Evolutionary conservation across 2,797 vertebrate species (phyloP), one percentile per base, ranked within the genome.

Genomic region (Argyrosomus regius): DNA sequence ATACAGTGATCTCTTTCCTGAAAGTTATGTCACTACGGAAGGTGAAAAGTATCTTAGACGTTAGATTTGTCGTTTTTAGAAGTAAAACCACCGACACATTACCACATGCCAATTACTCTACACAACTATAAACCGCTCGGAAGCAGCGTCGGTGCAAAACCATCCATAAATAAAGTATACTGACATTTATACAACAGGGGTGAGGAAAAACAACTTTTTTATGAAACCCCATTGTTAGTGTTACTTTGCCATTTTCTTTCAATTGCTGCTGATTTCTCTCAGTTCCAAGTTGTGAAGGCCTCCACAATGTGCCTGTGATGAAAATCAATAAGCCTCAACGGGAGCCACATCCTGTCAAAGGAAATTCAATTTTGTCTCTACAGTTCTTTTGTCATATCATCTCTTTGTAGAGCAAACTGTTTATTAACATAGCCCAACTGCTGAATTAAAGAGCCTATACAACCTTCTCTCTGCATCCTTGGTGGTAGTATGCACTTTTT

Each of bases 251-350:
- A 89, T 94, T 94, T 94, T 93, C 91, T 89, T 92, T 93, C 90
- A 91, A 92, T 88, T 89, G 91, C 78, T 46, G 58, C 93, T 91
- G 92, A 95, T 95, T 95, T 89, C 91, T 93, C 92, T 93, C 85
- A 82, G 87, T 91, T 91, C 93, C 89, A 88, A 91, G 90, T 93
- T 90, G 90, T 91, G 94, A 95, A 94, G 95, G 93, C 94, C 94
- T 94, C 91, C 88, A 90, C 94, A 93, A 95, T 94, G 94, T 90
- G 91, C 90, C 91, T 90, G 89, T 90, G 92, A 94, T 92, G 92
- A 94, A 95, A 96, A 96, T 96, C 95, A 94, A 96, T 96, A 95
- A 80, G 89, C 93, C 93, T 94, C 94, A 87, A 94, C 91, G 78
- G 94, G 94, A 94, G 94, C 92, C 93, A 92, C 91, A 92, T 95